These are phyloP conservation scores for Triplophysa dalaica DNA, from an alignment of 2,113 vertebrate species.

Conservation along the genomic window DNA sequence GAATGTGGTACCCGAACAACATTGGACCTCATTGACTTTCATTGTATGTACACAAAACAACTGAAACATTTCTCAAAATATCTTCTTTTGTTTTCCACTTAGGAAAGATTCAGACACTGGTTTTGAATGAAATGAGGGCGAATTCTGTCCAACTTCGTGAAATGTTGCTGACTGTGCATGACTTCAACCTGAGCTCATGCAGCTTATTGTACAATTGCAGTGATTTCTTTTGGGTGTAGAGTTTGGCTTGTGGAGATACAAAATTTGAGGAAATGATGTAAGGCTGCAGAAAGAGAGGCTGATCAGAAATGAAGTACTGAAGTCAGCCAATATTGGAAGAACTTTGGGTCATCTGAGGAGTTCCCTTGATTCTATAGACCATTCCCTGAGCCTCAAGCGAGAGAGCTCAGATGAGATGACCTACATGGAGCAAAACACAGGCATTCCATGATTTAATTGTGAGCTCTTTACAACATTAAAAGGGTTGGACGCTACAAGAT, in stretches of 20 bases:
- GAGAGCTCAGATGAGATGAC: neutral
- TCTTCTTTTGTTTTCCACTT: too few relatives aligned
- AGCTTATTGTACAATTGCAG: neutral
- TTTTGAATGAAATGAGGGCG: too few relatives aligned
- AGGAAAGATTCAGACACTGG: too few relatives aligned
- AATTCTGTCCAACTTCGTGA: neutral
- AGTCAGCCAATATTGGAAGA: neutral
- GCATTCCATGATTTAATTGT: neutral
- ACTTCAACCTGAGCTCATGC: neutral
- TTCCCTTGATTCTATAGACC: neutral
- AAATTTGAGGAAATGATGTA: neutral
- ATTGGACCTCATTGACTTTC: too few relatives aligned
- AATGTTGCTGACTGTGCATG: neutral
- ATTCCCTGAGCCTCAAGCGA: neutral
- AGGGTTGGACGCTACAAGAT: neutral
- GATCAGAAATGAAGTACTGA: neutral
- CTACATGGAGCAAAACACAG: neutral
- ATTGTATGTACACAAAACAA: too few relatives aligned
- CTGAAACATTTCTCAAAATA: too few relatives aligned
- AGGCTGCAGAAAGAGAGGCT: neutral
- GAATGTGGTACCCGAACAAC: too few relatives aligned
- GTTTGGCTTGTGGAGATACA: neutral
- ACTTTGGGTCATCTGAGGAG: neutral
- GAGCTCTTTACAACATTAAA: neutral
- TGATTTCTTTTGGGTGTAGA: neutral